phyloP scores from a whole-genome alignment of 2,797 vertebrate species.

The Protosalanx chinensis region DNA sequence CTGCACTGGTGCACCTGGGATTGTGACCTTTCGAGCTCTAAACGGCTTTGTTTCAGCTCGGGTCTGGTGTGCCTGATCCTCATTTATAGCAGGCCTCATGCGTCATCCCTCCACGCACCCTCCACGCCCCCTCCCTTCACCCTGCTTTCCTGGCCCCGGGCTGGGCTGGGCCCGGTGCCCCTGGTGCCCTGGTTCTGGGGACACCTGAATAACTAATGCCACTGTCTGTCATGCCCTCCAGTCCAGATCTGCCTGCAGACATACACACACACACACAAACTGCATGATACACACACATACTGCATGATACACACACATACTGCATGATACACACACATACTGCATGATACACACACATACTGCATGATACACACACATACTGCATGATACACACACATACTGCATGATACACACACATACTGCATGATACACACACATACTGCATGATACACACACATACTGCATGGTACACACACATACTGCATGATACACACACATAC shows the following conservation, averaged over 20 bases:
- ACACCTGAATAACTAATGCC: constrained; percentile 78
- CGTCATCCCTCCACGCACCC: neutral
- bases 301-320: constrained; percentile 1
- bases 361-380: neutral
- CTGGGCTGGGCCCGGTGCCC: constrained; percentile 42
- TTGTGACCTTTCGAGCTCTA: no score
- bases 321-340: constrained; percentile 33
- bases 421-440: neutral
- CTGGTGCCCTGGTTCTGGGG: constrained; percentile 56
- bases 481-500: constrained; percentile 10
- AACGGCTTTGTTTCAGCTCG: no score
- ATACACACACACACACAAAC: constrained; percentile 6
- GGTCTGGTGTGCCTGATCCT: no score
- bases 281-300: constrained; percentile 1
- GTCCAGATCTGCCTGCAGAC: constrained; percentile 43
- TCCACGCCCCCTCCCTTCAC: neutral
- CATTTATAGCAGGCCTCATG: no score
- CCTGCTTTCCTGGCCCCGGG: constrained; percentile 57
- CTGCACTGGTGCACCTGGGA: no score
- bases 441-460: constrained; percentile 14
- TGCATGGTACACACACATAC: constrained; percentile 16
- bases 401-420: constrained; percentile 5
- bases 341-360: constrained; percentile 11
- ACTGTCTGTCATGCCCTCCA: constrained; percentile 69
- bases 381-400: constrained; percentile 8